Conservation (phyloP, 2,113 vertebrate genomes). For the Brachyhypopomus occidentalis region DNA sequence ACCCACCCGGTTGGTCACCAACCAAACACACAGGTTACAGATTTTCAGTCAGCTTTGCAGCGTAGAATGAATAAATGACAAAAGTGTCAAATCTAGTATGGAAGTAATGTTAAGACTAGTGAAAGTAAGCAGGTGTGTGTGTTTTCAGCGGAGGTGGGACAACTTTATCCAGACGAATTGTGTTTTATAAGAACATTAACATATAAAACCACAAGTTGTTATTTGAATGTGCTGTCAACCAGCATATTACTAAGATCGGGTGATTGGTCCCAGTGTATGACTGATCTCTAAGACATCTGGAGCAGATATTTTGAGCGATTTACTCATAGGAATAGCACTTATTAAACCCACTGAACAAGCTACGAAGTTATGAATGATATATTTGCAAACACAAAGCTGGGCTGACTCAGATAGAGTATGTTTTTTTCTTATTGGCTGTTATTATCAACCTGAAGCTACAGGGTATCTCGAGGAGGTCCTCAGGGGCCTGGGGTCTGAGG, state of each 20-base stretch:
- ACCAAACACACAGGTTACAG: too few species aligned
- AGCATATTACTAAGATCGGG: not conserved
- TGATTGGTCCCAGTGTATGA: not conserved
- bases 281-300: not conserved
- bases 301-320: not conserved
- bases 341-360: not conserved
- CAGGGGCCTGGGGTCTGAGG: constrained; percentile 45
- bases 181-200: too few species aligned
- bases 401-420: too few species aligned
- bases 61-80: too few species aligned
- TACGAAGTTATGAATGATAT: not conserved
- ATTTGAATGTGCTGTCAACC: not conserved
- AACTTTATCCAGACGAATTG: too few species aligned
- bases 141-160: too few species aligned
- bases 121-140: too few species aligned
- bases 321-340: not conserved
- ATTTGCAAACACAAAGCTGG: not conserved
- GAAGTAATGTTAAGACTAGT: too few species aligned
- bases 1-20: too few species aligned
- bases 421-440: constrained; percentile 24
- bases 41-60: too few species aligned
- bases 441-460: constrained; percentile 54
- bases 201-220: not conserved
- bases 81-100: too few species aligned
- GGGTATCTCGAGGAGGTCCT: constrained; percentile 42